Evolutionary conservation across 1,140 invertebrate species (phyloP), one percentile per base, ranked within the genome.

Genomic region (Aricia agestis): DNA sequence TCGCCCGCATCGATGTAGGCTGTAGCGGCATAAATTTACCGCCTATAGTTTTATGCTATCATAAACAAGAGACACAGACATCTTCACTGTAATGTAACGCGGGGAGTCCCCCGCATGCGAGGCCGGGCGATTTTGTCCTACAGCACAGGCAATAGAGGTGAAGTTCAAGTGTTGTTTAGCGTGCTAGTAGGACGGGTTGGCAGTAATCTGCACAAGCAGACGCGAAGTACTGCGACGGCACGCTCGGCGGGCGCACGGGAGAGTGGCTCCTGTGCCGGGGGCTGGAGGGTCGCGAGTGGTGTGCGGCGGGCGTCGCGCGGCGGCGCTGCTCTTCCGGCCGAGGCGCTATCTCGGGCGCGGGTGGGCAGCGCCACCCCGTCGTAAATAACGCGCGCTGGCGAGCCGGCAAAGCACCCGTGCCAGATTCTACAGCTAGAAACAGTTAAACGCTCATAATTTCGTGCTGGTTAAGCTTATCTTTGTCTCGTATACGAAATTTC

Each of bases 361-460:
- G 83, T 76, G 74, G 72, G 78, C 63, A 57, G 65, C 69, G 75
- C 82, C 84, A 81, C 87, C 89, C 88, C 86, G 81, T 89, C 89
- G 87, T 91, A 91, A 91, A 91, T 89, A 90, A 91, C 89, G 84
- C 83, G 85, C 82, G 82, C 86, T 86, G 87, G 89, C 87, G 89
- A 89, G 87, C 87, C 84, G 89, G 89, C 89, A 85, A 91, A 89
- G 87, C 89, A 79, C 83, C 83, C 85, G 85, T 89, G 87, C 89
- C 89, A 91, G 89, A 91, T 91, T 88, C 87, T 91, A 86, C 87
- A 87, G 89, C 89, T 91, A 89, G 87, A 91, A 91, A 91, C 87
- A 91, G 89, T 91, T 91, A 90, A 91, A 90, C 87, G 89, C 86
- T 91, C 89, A 91, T 91, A 91, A 91, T 91, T 91, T 89, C 87